These are phyloP conservation scores for Beris chalybata DNA, from an alignment of 2,888 invertebrate genomes.

Conservation along the genomic window DNA sequence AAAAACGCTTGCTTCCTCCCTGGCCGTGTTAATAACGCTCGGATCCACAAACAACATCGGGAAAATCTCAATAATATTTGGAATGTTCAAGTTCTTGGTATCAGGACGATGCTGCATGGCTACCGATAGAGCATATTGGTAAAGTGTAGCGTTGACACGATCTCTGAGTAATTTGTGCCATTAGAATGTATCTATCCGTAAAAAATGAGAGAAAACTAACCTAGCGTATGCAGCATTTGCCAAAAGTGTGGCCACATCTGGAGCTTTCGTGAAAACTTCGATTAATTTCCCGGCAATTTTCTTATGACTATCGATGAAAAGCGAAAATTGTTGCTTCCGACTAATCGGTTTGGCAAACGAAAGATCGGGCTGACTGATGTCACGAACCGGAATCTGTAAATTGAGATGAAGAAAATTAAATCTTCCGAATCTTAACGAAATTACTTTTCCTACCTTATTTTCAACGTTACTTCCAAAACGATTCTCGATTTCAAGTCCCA, in stretches of 20 bases:
- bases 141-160: slow-evolving; percentile 77
- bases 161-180: slow-evolving; percentile 58
- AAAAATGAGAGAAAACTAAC: slow-evolving; percentile 40
- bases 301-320: slow-evolving; percentile 73
- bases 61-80: slow-evolving; percentile 75
- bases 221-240: slow-evolving; percentile 67
- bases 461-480: slow-evolving; percentile 51
- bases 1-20: slow-evolving; percentile 69
- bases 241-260: slow-evolving; percentile 64
- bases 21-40: slow-evolving; percentile 67
- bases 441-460: slow-evolving; percentile 38
- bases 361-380: slow-evolving; percentile 49
- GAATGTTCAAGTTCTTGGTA: slow-evolving; percentile 61
- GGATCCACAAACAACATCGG: slow-evolving; percentile 83
- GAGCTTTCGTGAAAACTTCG: slow-evolving; percentile 67
- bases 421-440: too few relatives aligned
- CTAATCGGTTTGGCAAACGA: slow-evolving; percentile 46
- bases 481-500: slow-evolving; percentile 46
- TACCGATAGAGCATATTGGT: slow-evolving; percentile 77
- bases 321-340: slow-evolving; percentile 62
- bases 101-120: slow-evolving; percentile 67
- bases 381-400: slow-evolving; percentile 49
- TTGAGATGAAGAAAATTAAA: not conserved
- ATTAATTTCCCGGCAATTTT: slow-evolving; percentile 71
- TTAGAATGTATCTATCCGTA: not conserved